Base-by-base conservation (phyloP, 1,140 invertebrate genomes). In the Polyergus mexicanus region DNA sequence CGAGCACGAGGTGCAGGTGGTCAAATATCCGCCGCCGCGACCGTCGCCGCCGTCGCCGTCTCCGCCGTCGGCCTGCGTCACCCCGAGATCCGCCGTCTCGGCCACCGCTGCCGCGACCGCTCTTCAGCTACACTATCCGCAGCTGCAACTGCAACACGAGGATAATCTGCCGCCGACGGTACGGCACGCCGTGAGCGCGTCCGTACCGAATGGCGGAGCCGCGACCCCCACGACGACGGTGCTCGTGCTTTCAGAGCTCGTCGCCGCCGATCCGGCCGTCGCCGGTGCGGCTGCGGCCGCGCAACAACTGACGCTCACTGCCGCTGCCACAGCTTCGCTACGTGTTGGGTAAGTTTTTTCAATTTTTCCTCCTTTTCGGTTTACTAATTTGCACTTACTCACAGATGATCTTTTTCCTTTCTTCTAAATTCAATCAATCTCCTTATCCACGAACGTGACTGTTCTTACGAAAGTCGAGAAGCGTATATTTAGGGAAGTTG, bases 241-340 rank as follows among this genome's bases (percentile, higher is more conserved):
- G 10, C 90, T 96, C 69, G 96, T 96, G 0, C 93, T 96, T 0
- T 96, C 95, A 0, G 96, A 96, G 87, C 89, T 96, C 22, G 95
- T 96, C 0, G 95, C 94, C 0, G 91, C 93, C 3, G 94, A 95
- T 58, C 92, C 94, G 76, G 74, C 92, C 25, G 88, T 91, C 44
- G 91, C 88, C 62, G 89, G 88, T 54, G 90, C 88, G 19, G 90
- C 89, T 6, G 88, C 91, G 5, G 89, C 90, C 38, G 78, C 85
- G 0, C 90, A 89, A 47, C 93, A 93, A 85, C 93, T 94, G 62
- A 94, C 92, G 68, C 92, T 94, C 16, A 89, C 92, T 47, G 90
- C 93, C 58, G 90, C 92, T 6, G 91, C 92, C 54, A 84, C 88
- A 60, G 90, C 93, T 16, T 90, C 94, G 1, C 92, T 95, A 35